Evolutionary conservation across 1,140 invertebrate genomes (phyloP).

Genomic region (Drosophila saltans): DNA sequence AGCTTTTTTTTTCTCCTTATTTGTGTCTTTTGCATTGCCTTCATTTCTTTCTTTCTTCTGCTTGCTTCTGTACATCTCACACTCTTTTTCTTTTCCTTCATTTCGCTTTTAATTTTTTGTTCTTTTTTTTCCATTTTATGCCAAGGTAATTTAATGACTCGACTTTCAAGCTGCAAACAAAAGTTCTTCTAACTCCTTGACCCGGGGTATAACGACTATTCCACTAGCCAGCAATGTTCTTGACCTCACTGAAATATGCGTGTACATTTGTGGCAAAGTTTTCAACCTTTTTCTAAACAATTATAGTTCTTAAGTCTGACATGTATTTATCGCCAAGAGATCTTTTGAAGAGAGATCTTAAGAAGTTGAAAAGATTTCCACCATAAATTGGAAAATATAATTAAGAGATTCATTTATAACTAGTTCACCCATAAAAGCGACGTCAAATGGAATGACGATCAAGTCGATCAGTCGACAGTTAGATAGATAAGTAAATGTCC

Average conservation of each 20-base stretch:
- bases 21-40: slow-evolving; percentile 10
- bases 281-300: too few relatives aligned
- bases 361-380: too few relatives aligned
- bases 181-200: slow-evolving; percentile 5
- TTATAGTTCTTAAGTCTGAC: too few relatives aligned
- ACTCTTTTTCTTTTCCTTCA: not conserved
- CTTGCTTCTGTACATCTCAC: not conserved
- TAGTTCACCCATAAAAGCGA: too few relatives aligned
- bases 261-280: too few relatives aligned
- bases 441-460: too few relatives aligned
- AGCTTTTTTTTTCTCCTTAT: slow-evolving; percentile 19
- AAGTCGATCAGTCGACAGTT: too few relatives aligned
- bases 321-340: too few relatives aligned
- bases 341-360: too few relatives aligned
- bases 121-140: slow-evolving; percentile 5
- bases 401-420: too few relatives aligned
- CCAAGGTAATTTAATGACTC: slow-evolving; percentile 75
- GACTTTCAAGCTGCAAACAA: slow-evolving; percentile 26
- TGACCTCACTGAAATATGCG: not conserved
- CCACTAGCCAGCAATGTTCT: not conserved
- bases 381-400: too few relatives aligned
- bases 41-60: slow-evolving; percentile 14
- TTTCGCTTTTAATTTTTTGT: not conserved
- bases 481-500: too few relatives aligned
- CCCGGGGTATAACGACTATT: slow-evolving; percentile 1